Evolutionary conservation across 2,797 vertebrate species (phyloP).

Genomic region (Hylomyscus alleni): DNA sequence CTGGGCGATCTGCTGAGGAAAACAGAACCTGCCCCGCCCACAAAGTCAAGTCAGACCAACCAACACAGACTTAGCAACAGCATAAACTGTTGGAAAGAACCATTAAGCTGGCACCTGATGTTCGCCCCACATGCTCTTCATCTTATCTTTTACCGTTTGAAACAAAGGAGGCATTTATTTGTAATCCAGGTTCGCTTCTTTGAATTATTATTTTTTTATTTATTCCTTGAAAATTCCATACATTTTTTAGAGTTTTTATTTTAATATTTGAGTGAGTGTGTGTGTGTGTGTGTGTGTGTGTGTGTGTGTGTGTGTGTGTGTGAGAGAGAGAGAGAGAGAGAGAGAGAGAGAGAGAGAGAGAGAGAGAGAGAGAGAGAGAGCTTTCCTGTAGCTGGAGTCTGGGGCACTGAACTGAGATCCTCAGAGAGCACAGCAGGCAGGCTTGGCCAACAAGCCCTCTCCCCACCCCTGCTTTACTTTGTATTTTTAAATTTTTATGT

Average conservation of each 20-base stretch:
- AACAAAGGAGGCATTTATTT: background rate
- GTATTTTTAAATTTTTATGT: background rate
- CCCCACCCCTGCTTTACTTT: background rate
- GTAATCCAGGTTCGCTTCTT: background rate
- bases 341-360: background rate
- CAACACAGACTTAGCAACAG: background rate
- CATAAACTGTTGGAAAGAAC: background rate
- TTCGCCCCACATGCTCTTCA: too few relatives aligned
- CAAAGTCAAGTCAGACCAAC: background rate
- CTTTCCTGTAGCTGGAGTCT: background rate
- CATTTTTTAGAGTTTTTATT: background rate
- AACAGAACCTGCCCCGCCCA: background rate
- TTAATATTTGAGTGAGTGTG: background rate
- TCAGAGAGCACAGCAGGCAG: background rate
- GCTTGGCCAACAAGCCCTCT: background rate
- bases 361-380: too few relatives aligned
- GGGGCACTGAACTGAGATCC: background rate
- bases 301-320: background rate
- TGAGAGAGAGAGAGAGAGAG: background rate
- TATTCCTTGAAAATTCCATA: background rate
- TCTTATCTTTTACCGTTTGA: background rate
- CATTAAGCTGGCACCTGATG: background rate
- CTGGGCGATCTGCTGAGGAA: background rate
- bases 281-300: too few relatives aligned
- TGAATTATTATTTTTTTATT: background rate